These are phyloP conservation scores for Onychostoma macrolepis DNA, from an alignment of 2,113 vertebrate genomes.

Conservation along the genomic window DNA sequence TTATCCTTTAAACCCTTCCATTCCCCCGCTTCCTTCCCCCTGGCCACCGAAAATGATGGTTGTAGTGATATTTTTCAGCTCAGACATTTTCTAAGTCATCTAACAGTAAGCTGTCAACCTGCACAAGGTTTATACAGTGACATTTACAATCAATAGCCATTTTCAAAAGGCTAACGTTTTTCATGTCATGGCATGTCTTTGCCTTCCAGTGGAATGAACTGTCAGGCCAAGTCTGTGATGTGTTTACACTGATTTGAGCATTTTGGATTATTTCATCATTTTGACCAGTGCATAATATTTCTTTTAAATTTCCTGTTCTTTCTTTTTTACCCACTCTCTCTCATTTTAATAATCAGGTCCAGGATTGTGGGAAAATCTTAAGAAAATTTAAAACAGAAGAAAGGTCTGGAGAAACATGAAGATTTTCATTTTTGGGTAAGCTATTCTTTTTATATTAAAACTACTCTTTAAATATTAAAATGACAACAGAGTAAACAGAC, in stretches of 20 bases:
- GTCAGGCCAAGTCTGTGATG: constrained; percentile 21
- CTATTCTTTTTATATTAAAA: neutral
- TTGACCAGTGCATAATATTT: neutral
- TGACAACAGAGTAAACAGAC: neutral
- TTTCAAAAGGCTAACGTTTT: constrained; percentile 55
- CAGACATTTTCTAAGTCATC: constrained; percentile 49
- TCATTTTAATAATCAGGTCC: neutral
- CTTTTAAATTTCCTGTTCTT: neutral
- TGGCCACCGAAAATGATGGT: constrained; percentile 5
- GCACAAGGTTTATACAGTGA: constrained; percentile 43
- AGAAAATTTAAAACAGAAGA: neutral
- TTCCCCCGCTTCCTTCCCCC: constrained; percentile 13
- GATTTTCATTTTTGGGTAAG: neutral
- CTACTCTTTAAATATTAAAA: neutral
- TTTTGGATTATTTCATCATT: neutral
- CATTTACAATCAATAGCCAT: constrained; percentile 56
- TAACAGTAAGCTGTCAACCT: constrained; percentile 53
- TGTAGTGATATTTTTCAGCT: constrained; percentile 52
- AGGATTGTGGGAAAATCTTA: neutral
- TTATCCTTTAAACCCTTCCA: constrained; percentile 44
- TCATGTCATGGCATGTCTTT: constrained; percentile 44
- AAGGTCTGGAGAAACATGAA: neutral
- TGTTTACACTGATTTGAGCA: constrained; percentile 5
- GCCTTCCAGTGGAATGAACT: constrained; percentile 35
- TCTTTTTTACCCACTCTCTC: neutral